Evolutionary conservation across 2,797 vertebrate genomes (phyloP).

Genomic region (Sebastes nivosus): DNA sequence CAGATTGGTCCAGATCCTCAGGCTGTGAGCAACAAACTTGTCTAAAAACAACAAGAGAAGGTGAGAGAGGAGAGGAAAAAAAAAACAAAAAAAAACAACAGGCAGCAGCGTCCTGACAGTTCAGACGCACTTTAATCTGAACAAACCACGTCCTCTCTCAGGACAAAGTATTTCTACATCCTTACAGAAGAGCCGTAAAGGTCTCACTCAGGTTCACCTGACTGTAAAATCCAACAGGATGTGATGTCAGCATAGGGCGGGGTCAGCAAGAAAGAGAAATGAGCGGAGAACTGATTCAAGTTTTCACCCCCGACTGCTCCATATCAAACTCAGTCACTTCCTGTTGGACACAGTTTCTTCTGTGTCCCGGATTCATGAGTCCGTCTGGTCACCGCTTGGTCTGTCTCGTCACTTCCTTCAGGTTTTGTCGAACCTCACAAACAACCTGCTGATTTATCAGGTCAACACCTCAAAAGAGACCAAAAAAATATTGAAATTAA

Average conservation of each 20-base stretch:
- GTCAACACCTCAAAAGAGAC: not conserved
- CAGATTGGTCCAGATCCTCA: constrained; percentile 22
- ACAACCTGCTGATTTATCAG: not conserved
- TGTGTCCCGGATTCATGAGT: not conserved
- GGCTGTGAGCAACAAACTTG: not conserved
- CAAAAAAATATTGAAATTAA: not conserved
- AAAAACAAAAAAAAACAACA: not conserved
- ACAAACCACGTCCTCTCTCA: not conserved
- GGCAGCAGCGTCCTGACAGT: constrained; percentile 5
- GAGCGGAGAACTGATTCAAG: not conserved
- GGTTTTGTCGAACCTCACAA: not conserved
- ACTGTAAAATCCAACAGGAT: constrained; percentile 4
- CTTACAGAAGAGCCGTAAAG: not conserved
- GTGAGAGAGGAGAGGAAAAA: not conserved
- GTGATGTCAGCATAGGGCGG: constrained; percentile 32
- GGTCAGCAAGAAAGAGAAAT: not conserved
- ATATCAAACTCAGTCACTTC: not conserved
- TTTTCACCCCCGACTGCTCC: not conserved
- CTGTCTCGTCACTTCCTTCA: not conserved
- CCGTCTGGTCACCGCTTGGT: not conserved
- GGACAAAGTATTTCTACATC: not conserved
- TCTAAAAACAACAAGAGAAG: not conserved
- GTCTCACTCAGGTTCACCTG: not conserved
- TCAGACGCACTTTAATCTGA: not conserved
- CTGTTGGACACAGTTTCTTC: not conserved